Evolutionary conservation across 2,113 vertebrate genomes (phyloP).

Genomic region (Brachyhypopomus occidentalis): DNA sequence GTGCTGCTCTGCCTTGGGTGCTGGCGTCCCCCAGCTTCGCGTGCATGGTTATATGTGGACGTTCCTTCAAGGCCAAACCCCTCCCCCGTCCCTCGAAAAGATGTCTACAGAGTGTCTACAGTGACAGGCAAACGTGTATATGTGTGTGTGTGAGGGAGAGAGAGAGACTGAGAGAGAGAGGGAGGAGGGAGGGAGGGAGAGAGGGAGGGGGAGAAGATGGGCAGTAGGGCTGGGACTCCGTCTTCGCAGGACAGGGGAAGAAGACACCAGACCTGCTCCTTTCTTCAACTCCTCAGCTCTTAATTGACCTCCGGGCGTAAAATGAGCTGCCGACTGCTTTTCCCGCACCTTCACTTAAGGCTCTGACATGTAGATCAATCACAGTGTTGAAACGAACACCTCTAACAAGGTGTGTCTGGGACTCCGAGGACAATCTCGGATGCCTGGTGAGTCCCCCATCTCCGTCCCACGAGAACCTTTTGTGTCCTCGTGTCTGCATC

Average conservation of each 20-base stretch:
- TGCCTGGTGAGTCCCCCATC: conserved; percentile 17
- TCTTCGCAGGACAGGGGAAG: conserved; percentile 6
- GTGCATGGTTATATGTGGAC: background rate
- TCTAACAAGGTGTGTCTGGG: conserved; percentile 66
- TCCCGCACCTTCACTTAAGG: conserved; percentile 61
- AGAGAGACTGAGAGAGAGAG: background rate
- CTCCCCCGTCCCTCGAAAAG: conserved; percentile 16
- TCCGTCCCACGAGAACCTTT: conserved; percentile 1
- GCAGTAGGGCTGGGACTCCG: conserved; percentile 4
- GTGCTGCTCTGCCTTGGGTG: too few relatives aligned
- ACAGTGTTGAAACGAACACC: conserved; percentile 68
- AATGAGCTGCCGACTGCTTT: conserved; percentile 55
- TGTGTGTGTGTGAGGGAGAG: conserved; percentile 15
- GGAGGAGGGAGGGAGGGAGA: conserved; percentile 1
- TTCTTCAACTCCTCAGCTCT: conserved; percentile 44
- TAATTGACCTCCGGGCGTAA: conserved; percentile 62
- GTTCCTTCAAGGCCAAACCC: conserved; percentile 37
- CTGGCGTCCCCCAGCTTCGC: background rate
- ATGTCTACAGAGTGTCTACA: conserved; percentile 15
- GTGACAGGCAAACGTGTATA: conserved; percentile 46
- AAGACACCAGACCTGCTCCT: conserved; percentile 16
- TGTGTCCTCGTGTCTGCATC: background rate
- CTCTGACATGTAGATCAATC: conserved; percentile 74
- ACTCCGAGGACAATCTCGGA: conserved; percentile 62
- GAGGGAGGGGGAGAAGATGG: conserved; percentile 2